phyloP scores from a whole-genome alignment of 2,888 invertebrate species.

The Tricholauxania praeusta region DNA sequence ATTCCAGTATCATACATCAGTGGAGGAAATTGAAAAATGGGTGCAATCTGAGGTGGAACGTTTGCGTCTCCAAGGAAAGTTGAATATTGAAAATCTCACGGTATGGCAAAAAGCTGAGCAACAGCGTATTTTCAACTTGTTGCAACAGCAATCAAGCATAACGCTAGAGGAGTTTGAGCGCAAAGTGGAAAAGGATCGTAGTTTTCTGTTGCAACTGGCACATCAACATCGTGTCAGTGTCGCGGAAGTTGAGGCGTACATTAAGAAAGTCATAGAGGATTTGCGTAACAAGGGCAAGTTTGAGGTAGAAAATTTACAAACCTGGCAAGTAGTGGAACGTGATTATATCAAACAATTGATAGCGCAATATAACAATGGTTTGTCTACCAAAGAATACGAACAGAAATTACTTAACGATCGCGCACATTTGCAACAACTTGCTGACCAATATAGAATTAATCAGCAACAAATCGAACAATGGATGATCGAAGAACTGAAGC shows the following conservation, averaged over 20 bases:
- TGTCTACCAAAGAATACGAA: slow-evolving; percentile 60
- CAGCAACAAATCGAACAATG: slow-evolving; percentile 63
- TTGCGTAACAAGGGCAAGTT: slow-evolving; percentile 60
- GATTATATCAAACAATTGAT: slow-evolving; percentile 61
- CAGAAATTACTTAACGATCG: slow-evolving; percentile 60
- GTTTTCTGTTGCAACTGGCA: slow-evolving; percentile 57
- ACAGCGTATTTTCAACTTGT: slow-evolving; percentile 56
- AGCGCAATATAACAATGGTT: slow-evolving; percentile 55
- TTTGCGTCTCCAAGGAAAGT: slow-evolving; percentile 58
- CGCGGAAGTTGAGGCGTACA: slow-evolving; percentile 60
- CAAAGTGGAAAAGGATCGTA: slow-evolving; percentile 60
- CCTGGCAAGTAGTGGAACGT: slow-evolving; percentile 62
- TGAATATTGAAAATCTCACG: slow-evolving; percentile 60
- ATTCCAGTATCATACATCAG: slow-evolving; percentile 63
- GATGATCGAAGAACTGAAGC: slow-evolving; percentile 61
- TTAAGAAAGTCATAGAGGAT: slow-evolving; percentile 61
- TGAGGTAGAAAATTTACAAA: slow-evolving; percentile 60
- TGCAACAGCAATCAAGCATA: slow-evolving; percentile 60
- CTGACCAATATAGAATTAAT: slow-evolving; percentile 60
- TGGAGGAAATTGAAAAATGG: slow-evolving; percentile 66
- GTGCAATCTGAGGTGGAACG: slow-evolving; percentile 60
- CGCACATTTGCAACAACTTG: slow-evolving; percentile 60
- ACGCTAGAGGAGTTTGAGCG: slow-evolving; percentile 61
- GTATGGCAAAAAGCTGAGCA: slow-evolving; percentile 63
- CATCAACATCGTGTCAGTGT: slow-evolving; percentile 61